Evolutionary conservation across 2,888 invertebrate genomes (phyloP).

Genomic region (Tiliacea aurago): DNA sequence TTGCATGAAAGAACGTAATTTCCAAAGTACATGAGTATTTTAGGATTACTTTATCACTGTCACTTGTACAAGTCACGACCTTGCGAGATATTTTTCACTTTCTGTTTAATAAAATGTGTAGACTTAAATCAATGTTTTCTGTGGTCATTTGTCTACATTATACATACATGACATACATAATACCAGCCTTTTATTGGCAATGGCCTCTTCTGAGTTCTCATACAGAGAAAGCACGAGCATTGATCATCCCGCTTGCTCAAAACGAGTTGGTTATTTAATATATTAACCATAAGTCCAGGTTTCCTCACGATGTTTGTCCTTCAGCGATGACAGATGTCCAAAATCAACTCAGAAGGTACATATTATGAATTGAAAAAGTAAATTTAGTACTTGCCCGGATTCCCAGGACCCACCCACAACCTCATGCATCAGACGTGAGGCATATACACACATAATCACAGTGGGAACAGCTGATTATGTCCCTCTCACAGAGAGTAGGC

Average conservation of each 20-base stretch:
- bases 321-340: neutral
- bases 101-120: conserved; percentile 19
- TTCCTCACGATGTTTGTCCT: neutral
- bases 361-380: too few species aligned
- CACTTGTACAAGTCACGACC: conserved; percentile 26
- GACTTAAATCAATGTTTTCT: neutral
- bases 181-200: neutral
- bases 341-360: neutral
- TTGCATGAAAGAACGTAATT: conserved; percentile 2
- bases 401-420: too few species aligned
- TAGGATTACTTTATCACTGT: conserved; percentile 31
- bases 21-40: conserved; percentile 7
- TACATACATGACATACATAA: neutral
- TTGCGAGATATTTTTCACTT: conserved; percentile 32
- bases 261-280: neutral
- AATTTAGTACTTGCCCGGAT: too few species aligned
- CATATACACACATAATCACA: too few species aligned
- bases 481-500: too few species aligned
- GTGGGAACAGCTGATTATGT: too few species aligned
- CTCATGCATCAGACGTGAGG: too few species aligned
- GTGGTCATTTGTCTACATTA: neutral
- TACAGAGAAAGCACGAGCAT: neutral
- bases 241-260: neutral
- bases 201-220: neutral
- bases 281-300: neutral